These are phyloP conservation scores for Bovichtus variegatus DNA, from an alignment of 2,797 vertebrate genomes.

Conservation along the genomic window DNA sequence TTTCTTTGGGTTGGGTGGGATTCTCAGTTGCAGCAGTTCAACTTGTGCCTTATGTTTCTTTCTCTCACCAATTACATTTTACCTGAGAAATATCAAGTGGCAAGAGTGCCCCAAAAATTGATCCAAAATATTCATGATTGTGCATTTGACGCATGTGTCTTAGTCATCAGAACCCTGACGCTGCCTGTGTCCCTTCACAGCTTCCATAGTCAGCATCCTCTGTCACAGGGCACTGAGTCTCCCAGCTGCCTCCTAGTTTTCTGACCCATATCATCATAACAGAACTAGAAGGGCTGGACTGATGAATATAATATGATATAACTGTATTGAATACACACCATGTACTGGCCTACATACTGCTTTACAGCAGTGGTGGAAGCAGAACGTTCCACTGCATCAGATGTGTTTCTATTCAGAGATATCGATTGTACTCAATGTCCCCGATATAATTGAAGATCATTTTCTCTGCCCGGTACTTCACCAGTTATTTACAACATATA, in stretches of 20 bases:
- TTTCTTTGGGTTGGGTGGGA: conserved; percentile 61
- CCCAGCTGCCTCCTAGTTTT: conserved; percentile 39
- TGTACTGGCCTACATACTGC: conserved; percentile 45
- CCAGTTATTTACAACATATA: conserved; percentile 47
- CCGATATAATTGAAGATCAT: conserved; percentile 49
- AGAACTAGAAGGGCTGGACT: conserved; percentile 58
- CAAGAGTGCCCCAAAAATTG: conserved; percentile 59
- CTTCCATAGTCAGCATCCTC: conserved; percentile 66
- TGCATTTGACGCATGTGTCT: conserved; percentile 71
- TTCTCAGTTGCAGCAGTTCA: conserved; percentile 79
- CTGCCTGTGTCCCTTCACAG: conserved; percentile 67
- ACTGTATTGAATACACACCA: conserved; percentile 55
- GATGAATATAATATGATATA: conserved; percentile 30
- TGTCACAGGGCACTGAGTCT: conserved; percentile 35
- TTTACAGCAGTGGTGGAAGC: conserved; percentile 30
- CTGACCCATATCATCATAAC: conserved; percentile 46
- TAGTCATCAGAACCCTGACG: conserved; percentile 62
- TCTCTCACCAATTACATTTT: conserved; percentile 83
- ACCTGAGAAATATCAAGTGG: conserved; percentile 68
- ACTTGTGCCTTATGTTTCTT: conserved; percentile 90
- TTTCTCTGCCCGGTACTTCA: conserved; percentile 48
- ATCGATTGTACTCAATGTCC: conserved; percentile 53
- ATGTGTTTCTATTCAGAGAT: conserved; percentile 57
- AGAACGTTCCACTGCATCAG: conserved; percentile 42
- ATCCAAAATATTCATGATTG: conserved; percentile 68